Conservation (phyloP, 1,140 invertebrate genomes). For the Pseudomyrmex concolor region DNA sequence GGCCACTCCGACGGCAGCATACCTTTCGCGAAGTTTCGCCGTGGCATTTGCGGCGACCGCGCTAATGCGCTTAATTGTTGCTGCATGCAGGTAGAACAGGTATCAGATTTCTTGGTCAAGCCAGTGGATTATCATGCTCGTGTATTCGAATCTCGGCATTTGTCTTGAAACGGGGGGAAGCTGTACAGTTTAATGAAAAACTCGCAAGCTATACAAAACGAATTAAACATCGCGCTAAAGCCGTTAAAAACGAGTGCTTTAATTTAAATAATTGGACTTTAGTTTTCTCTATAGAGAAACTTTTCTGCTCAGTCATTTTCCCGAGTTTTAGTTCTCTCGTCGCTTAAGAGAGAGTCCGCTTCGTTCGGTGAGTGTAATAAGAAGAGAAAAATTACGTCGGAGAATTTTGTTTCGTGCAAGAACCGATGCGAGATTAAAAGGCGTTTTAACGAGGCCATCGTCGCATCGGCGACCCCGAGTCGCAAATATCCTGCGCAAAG, state of each 20-base stretch:
- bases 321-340: neutral
- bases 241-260: neutral
- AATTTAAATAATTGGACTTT: neutral
- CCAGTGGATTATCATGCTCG: neutral
- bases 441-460: conserved; percentile 53
- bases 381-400: neutral
- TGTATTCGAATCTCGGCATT: neutral
- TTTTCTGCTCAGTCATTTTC: neutral
- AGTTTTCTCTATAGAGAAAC: neutral
- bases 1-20: conserved; percentile 49
- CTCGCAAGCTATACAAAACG: neutral
- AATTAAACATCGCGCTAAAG: neutral
- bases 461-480: conserved; percentile 28
- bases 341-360: neutral
- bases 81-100: conserved; percentile 1
- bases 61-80: conserved; percentile 69
- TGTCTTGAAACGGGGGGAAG: neutral
- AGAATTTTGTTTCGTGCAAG: conserved; percentile 4
- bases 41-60: neutral
- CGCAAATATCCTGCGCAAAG: conserved; percentile 35
- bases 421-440: conserved; percentile 47
- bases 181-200: neutral
- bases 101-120: conserved; percentile 47
- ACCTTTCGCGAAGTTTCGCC: conserved; percentile 38
- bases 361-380: neutral